Base-by-base conservation (phyloP, 2,113 vertebrate species). In the Neoarius graeffei region DNA sequence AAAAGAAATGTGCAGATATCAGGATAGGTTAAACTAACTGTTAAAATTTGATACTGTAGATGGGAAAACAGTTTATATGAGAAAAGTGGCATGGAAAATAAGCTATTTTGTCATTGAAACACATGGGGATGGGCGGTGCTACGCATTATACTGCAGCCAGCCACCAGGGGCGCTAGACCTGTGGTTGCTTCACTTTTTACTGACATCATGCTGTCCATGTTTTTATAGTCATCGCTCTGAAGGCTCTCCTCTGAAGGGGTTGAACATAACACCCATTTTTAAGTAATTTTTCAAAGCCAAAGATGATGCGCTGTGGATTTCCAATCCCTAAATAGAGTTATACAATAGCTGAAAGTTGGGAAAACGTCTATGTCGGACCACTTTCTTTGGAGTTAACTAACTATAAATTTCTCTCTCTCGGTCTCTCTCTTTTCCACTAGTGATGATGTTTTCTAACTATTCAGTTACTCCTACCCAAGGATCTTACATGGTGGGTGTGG, bases 321-420 rank as follows among this genome's bases (percentile, higher is more conserved):
- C 30, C n/a, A 80, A 30, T 19, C n/a, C 9, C 19, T 57, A 80
- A 56, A 80, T 5, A 79, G 20, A 52, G 48, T 52, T 42, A 27
- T 15, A 81, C 17, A 81, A 59, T 57, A 81, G 54, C 54, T 30
- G 13, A 81, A 19, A 56, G 82, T 66, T 92, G 92, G 90, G 88
- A 88, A 86, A 88, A 90, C 92, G 9, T 81, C 89, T 92, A 87
- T 9, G 67, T 7, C 7, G 6, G 27, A 73, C 15, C 30, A 73
- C 15, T 42, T 52, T 25, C 10, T 25, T 50, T 25, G 10, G 14
- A 30, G 30, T 17, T 71, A 50, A 76, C 23, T 11, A 52, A 20
- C 48, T 25, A 50, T 13, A 76, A 25, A 76, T 52, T 25, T 1
- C 42, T 4, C 0, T 48, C 19, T 74, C 35, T 74, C 30, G n/a